phyloP scores from a whole-genome alignment of 2,113 vertebrate species.

The Phyllopteryx taeniolatus region DNA sequence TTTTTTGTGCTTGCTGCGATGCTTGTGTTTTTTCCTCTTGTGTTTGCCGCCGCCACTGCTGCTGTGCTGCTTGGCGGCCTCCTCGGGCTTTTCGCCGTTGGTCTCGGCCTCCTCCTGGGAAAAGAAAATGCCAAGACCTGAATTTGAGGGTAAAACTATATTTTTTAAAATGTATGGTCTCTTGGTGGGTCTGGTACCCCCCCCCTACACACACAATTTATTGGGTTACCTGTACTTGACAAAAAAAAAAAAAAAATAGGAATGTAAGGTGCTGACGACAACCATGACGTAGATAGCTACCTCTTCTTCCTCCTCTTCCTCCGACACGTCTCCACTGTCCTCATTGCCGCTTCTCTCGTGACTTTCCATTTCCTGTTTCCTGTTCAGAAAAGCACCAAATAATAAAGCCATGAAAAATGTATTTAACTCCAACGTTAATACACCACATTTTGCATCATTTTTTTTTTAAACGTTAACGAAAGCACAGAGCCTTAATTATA shows the following conservation, averaged over 20 bases:
- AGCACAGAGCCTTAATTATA: neutral
- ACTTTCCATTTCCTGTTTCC: conserved; percentile 84
- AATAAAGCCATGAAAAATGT: neutral
- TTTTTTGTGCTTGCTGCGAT: conserved; percentile 98
- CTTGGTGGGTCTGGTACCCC: too few species aligned
- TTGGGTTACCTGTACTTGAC: neutral
- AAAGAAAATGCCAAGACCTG: neutral
- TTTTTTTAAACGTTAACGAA: neutral
- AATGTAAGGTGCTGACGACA: neutral
- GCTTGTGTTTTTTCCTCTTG: conserved; percentile 99
- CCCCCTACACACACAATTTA: too few species aligned
- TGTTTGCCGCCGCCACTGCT: conserved; percentile 71
- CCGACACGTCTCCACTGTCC: conserved; percentile 92
- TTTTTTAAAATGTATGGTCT: too few species aligned
- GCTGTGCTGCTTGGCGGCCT: conserved; percentile 81
- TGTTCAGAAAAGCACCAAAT: conserved; percentile 45
- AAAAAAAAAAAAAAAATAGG: neutral
- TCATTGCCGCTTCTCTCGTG: conserved; percentile 87
- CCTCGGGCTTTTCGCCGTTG: conserved; percentile 79
- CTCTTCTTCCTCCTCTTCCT: conserved; percentile 80
- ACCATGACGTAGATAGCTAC: conserved; percentile 20
- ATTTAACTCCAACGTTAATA: neutral
- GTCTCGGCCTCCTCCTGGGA: conserved; percentile 74
- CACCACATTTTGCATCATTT: neutral
- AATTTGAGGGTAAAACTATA: too few species aligned